phyloP scores from a whole-genome alignment of 2,797 vertebrate species.

The Esox lucius region DNA sequence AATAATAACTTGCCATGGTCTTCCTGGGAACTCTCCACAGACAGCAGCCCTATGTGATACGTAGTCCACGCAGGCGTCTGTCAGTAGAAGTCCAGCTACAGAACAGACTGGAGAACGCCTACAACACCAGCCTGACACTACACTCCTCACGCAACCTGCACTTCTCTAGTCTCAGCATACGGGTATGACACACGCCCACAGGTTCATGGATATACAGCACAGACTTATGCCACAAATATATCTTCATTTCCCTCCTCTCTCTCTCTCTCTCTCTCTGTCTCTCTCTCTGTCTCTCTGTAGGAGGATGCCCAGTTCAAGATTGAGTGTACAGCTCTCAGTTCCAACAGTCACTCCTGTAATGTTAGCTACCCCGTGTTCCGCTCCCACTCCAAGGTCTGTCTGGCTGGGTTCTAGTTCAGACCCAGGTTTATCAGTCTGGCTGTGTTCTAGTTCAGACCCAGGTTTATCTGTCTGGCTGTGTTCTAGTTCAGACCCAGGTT shows the following conservation, averaged over 20 bases:
- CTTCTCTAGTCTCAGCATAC: slow-evolving; percentile 83
- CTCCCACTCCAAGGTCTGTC: slow-evolving; percentile 80
- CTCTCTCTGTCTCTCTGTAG: slow-evolving; percentile 54
- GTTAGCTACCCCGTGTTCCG: slow-evolving; percentile 88
- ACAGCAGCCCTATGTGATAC: slow-evolving; percentile 85
- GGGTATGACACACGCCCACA: slow-evolving; percentile 60
- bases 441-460: too few species aligned
- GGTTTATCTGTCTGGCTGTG: too few species aligned
- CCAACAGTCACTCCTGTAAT: slow-evolving; percentile 81
- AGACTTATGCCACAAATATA: too few species aligned
- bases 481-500: too few species aligned
- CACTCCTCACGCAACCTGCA: slow-evolving; percentile 88
- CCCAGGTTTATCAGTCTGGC: too few species aligned
- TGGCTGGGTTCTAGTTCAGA: too few species aligned
- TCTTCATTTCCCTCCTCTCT: neutral
- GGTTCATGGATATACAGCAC: neutral
- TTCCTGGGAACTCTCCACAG: slow-evolving; percentile 59
- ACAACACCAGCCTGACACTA: slow-evolving; percentile 86
- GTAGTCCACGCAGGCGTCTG: slow-evolving; percentile 79
- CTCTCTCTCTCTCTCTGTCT: neutral
- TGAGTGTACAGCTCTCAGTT: slow-evolving; percentile 77
- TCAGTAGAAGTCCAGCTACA: slow-evolving; percentile 81
- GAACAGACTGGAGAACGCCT: slow-evolving; percentile 90
- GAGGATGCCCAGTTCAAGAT: slow-evolving; percentile 81
- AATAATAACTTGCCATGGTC: neutral